Evolutionary conservation across 2,888 invertebrate species (phyloP).

Genomic region (Choreutis nemorana): DNA sequence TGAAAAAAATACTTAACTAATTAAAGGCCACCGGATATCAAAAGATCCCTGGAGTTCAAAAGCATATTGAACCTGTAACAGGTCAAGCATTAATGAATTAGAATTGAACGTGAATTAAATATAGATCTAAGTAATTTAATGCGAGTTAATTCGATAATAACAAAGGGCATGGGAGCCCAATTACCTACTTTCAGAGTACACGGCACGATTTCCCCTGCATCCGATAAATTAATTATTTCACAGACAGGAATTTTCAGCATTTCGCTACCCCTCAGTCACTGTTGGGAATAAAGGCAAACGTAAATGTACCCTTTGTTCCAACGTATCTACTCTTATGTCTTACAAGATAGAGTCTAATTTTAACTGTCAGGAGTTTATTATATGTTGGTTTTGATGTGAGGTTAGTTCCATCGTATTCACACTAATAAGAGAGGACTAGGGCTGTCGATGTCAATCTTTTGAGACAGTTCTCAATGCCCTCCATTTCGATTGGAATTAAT

Average conservation of each 20-base stretch:
- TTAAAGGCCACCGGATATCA: no score
- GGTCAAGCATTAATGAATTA: no score
- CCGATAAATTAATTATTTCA: slow-evolving; percentile 18
- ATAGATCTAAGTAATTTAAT: no score
- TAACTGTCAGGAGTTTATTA: slow-evolving; percentile 4
- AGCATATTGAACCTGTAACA: no score
- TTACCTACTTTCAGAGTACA: no score
- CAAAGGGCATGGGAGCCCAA: no score
- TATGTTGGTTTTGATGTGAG: slow-evolving; percentile 13
- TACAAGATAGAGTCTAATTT: slow-evolving; percentile 9
- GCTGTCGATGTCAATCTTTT: slow-evolving; percentile 12
- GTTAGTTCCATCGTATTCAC: slow-evolving; percentile 20
- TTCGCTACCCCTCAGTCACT: slow-evolving; percentile 10
- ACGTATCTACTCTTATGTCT: not conserved
- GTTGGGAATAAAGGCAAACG: slow-evolving; percentile 7
- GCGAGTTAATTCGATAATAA: no score
- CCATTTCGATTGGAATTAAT: no score
- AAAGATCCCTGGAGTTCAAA: no score
- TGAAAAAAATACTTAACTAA: no score
- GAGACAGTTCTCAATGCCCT: no score
- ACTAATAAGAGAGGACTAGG: slow-evolving; percentile 15
- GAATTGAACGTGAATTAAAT: no score
- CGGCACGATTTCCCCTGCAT: slow-evolving; percentile 7
- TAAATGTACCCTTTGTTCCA: not conserved
- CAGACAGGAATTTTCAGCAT: slow-evolving; percentile 14